These are phyloP conservation scores for Tethya wilhelma DNA, from an alignment of 37 sponge, comb jelly and placozoan species.

Conservation along the genomic window DNA sequence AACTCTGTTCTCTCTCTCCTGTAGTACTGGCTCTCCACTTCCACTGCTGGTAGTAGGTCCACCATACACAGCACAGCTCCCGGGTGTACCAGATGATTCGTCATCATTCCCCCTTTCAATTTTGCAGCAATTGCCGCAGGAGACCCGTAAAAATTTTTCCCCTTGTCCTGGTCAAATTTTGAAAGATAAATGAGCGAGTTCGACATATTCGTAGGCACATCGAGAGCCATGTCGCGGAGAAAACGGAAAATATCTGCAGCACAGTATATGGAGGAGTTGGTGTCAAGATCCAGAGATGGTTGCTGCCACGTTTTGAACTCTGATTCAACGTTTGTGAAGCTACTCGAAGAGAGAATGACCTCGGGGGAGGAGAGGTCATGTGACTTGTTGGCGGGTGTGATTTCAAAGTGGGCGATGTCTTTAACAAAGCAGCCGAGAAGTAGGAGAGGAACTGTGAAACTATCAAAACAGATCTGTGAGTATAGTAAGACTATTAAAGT, in stretches of 20 bases:
- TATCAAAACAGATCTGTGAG: conserved; percentile 72
- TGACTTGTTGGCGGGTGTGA: conserved; percentile 2
- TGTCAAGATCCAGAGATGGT: conserved; percentile 22
- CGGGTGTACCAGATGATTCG: conserved; percentile 60
- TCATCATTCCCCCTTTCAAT: neutral
- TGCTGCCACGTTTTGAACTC: conserved; percentile 58
- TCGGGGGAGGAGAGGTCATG: neutral
- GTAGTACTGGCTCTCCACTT: no score
- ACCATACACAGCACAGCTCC: conserved; percentile 80
- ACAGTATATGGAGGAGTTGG: conserved; percentile 46
- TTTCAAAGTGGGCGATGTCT: conserved; percentile 2
- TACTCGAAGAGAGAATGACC: neutral
- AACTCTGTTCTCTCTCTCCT: neutral
- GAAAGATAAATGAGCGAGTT: conserved; percentile 26
- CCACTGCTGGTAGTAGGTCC: conserved; percentile 79
- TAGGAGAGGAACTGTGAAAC: conserved; percentile 75
- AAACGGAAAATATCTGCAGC: conserved; percentile 81
- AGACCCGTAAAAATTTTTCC: conserved; percentile 11
- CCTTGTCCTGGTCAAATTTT: neutral
- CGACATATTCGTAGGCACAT: conserved; percentile 22
- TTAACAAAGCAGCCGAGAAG: conserved; percentile 77
- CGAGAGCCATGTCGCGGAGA: conserved; percentile 87
- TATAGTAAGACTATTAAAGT: no score
- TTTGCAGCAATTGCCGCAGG: neutral
- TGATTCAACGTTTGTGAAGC: conserved; percentile 47